Conservation (phyloP, 2,888 invertebrate species). For the Leptogaster cylindrica region DNA sequence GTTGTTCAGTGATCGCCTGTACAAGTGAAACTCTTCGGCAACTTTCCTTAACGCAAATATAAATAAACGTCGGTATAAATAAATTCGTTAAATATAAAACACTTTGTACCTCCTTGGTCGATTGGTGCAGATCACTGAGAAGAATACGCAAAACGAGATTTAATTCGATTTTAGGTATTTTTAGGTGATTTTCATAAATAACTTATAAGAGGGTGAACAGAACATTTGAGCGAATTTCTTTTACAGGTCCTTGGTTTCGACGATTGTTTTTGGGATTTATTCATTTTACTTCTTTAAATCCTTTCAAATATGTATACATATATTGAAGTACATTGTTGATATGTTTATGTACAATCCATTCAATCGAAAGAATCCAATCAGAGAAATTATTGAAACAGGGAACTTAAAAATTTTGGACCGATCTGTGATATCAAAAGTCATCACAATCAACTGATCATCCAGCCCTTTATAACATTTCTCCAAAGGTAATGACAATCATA, state of each 20-base stretch:
- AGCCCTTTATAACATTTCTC: too few species aligned
- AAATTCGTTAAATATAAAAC: slow-evolving; percentile 33
- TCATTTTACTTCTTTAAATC: neutral
- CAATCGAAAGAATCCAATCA: too few species aligned
- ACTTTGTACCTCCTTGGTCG: slow-evolving; percentile 38
- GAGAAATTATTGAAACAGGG: too few species aligned
- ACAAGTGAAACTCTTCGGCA: slow-evolving; percentile 23
- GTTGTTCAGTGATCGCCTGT: slow-evolving; percentile 22
- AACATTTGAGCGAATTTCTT: too few species aligned
- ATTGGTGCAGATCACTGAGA: slow-evolving; percentile 38
- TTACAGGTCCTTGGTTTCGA: too few species aligned
- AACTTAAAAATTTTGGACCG: too few species aligned
- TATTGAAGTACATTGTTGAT: too few species aligned
- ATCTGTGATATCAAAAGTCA: too few species aligned
- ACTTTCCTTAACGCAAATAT: slow-evolving; percentile 36
- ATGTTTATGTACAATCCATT: too few species aligned
- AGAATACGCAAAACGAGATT: slow-evolving; percentile 35
- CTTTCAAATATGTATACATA: too few species aligned
- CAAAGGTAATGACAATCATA: too few species aligned
- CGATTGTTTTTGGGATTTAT: neutral
- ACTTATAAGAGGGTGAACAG: slow-evolving; percentile 23
- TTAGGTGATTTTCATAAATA: slow-evolving; percentile 39
- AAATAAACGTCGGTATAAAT: slow-evolving; percentile 41
- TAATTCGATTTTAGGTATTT: slow-evolving; percentile 43
- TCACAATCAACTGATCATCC: too few species aligned